Evolutionary conservation across 2,113 vertebrate genomes (phyloP).

Genomic region (Malurus alboscapulatus): DNA sequence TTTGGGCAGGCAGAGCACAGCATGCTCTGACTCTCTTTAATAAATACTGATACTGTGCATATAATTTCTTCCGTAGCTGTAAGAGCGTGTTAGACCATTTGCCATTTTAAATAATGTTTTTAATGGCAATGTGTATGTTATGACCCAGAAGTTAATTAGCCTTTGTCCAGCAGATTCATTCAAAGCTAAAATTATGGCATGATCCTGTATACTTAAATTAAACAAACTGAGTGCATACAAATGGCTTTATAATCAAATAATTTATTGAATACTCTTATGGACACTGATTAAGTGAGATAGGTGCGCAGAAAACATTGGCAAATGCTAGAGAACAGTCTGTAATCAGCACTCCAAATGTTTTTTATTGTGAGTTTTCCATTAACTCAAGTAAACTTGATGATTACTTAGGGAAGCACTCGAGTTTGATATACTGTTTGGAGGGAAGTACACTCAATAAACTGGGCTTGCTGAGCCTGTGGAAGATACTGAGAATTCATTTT

Average conservation of each 20-base stretch:
- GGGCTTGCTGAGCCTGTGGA: background rate
- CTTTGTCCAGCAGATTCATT: constrained; percentile 58
- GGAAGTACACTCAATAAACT: background rate
- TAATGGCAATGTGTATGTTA: constrained; percentile 10
- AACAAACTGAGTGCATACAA: constrained; percentile 56
- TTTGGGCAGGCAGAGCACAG: background rate
- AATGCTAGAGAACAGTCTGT: background rate
- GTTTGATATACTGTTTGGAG: background rate
- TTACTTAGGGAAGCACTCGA: background rate
- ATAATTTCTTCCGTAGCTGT: background rate
- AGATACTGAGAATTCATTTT: background rate
- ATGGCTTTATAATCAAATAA: constrained; percentile 73
- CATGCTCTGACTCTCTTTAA: background rate
- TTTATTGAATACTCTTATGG: constrained; percentile 58
- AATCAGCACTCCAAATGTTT: background rate
- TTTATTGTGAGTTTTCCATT: background rate
- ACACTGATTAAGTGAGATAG: constrained; percentile 43
- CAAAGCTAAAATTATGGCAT: constrained; percentile 57
- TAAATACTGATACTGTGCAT: background rate
- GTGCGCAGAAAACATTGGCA: background rate
- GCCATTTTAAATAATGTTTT: constrained; percentile 14
- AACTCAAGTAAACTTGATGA: background rate
- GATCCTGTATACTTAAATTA: constrained; percentile 72
- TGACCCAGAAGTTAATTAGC: constrained; percentile 72
- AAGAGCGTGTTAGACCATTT: background rate